phyloP scores from a whole-genome alignment of 1,140 invertebrate species.

The Cryptotermes secundus region DNA sequence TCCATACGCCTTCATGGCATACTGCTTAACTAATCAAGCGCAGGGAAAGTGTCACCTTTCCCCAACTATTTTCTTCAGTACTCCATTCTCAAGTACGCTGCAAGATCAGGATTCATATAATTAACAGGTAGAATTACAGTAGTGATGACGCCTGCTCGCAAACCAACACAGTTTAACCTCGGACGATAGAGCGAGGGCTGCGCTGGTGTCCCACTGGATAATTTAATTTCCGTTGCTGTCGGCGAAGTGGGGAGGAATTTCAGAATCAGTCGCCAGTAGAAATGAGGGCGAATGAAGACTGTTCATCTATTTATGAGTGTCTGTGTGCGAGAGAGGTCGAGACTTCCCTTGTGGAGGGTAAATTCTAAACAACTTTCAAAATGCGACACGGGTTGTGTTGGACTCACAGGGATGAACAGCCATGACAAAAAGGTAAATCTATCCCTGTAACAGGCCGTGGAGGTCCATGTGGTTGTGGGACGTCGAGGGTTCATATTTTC shows the following conservation, averaged over 20 bases:
- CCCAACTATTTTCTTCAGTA: no score
- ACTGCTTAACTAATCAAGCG: no score
- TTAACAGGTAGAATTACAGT: no score
- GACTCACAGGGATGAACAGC: not conserved
- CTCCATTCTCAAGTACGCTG: no score
- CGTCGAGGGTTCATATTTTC: no score
- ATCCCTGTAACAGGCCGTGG: no score
- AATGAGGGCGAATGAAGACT: not conserved
- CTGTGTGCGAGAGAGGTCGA: not conserved
- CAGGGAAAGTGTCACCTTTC: no score
- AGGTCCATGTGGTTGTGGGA: no score
- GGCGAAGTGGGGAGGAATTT: no score
- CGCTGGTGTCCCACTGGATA: not conserved
- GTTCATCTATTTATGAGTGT: not conserved
- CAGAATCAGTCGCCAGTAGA: not conserved
- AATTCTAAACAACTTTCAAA: not conserved
- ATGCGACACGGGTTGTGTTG: not conserved
- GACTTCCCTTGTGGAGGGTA: constrained; percentile 2
- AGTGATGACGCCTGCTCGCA: not conserved
- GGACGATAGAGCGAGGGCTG: not conserved
- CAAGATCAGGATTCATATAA: no score
- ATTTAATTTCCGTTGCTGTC: not conserved
- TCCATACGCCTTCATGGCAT: no score
- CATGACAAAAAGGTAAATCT: not conserved
- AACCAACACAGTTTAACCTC: not conserved